Base-by-base conservation (phyloP, 2,797 vertebrate genomes). In the Danio jaintianensis region DNA sequence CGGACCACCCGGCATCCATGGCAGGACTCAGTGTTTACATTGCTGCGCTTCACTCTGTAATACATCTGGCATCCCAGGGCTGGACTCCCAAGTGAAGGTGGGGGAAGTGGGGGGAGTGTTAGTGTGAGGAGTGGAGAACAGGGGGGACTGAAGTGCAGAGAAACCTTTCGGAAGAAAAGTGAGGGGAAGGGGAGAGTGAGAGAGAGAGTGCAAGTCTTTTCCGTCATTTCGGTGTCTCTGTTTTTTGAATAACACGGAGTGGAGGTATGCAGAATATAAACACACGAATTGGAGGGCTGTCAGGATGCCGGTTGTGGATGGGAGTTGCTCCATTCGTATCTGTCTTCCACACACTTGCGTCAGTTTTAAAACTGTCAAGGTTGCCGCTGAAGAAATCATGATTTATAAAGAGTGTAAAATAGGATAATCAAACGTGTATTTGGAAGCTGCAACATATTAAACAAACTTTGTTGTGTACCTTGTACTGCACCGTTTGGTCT, bases 51-150 rank as follows among this genome's bases (percentile, higher is more conserved):
- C 93, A 96, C 96, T 97, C 95, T 97, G 97, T 98, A 97, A 98
- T 97, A 97, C 96, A 97, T 99, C 96, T 98, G 97, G 96, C 96
- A 98, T 97, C 97, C 97, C 96, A 95, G 95, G 96, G 96, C 95
- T 95, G 91, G 92, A 94, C 94, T 94, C 93, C 94, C 95, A 91
- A 95, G 94, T 94, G 89, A 90, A 91, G 88, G 91, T 92, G 80
- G 80, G 93, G 67, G 81, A 63, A 56, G 63, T 29, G 79, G 78
- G 75, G 78, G 68, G 66, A 47, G 70, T 47, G 64, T 52, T 45
- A 61, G 84, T 84, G 88, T 82, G 88, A 88, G 38, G 87, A 86
- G 86, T 76, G 84, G 82, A 85, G 88, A 87, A 84, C 82, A 53
- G 76, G 75, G 68, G 85, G 79, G 52, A 40, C 18, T 45, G 43